Evolutionary conservation across 2,888 invertebrate genomes (phyloP), one percentile per base, ranked within the genome.

Genomic region (Ectemnius continuus): DNA sequence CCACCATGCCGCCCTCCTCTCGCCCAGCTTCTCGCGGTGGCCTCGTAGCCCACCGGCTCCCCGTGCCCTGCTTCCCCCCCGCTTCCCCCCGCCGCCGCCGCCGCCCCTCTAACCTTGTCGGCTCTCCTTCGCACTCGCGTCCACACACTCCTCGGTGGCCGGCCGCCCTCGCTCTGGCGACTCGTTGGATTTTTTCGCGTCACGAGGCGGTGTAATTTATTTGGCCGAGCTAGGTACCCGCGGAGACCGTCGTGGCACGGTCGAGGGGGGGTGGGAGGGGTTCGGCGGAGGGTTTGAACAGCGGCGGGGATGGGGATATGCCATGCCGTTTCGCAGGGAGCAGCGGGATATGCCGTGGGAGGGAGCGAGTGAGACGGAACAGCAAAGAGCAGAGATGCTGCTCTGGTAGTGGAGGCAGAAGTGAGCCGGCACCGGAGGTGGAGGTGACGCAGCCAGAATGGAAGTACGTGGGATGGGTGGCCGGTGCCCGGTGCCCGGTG

Each of bases 201-300:
- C 89, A 89, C 89, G 89, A 89, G 88, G 87, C 88, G 88, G 88
- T 89, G 89, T 87, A 89, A 88, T 89, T 89, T 89, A 89, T 89
- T 89, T 89, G 88, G 87, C 83, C 85, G 84, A 85, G 87, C 85
- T 85, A 83, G 78, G 79, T 76, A 77, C 83, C 79, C 76, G 70
- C 79, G 77, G 81, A 72, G 80, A 73, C 77, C 73, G 79, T 72
- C 79, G 80, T 66, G 70, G 78, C 78, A 78, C 75, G 78, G 23
- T 23, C 23, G 23, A 57, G 78, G 59, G 57, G 70, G 70, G 48
- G 61, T 36, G 67, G 61, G 18, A 59, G 62, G 68, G 67, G 28
- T 5, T 28, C 8, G 36, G 36, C 5, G 36, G 36, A 36, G 36
- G 36, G 36, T 11, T 23, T 6, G 11, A 8, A 36, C 8, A 8